A percentile compares a stretch with the other conserved stretches of the same genome.
phyloP scores from a whole-genome alignment of 2,797 vertebrate species.

The Typhlichthys eigenmanni region DNA sequence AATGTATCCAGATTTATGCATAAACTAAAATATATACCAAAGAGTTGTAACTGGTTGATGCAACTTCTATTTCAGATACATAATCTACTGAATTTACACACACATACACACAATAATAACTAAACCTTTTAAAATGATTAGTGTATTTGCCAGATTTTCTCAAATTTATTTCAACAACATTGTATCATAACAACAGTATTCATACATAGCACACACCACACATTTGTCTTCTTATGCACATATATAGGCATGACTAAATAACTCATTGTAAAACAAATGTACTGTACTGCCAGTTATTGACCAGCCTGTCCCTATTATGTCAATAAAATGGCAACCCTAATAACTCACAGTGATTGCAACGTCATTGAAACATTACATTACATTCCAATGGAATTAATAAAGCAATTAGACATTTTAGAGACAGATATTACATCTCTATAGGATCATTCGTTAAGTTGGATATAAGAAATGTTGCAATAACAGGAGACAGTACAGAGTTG shows the following conservation, averaged over 20 bases:
- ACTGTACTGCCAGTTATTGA: constrained; percentile 58
- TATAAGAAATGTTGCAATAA: neutral
- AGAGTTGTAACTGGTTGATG: no score
- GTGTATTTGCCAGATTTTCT: no score
- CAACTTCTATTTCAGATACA: no score
- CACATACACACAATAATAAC: no score
- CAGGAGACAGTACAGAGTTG: constrained; percentile 10
- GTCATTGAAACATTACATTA: constrained; percentile 63
- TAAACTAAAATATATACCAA: no score
- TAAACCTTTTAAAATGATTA: no score
- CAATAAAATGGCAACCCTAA: constrained; percentile 60
- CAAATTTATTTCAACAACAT: no score
- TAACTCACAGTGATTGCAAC: constrained; percentile 61
- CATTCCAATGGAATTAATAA: constrained; percentile 66
- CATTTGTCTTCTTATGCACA: neutral
- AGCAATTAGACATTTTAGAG: constrained; percentile 32
- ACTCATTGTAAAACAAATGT: constrained; percentile 40
- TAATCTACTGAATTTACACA: no score
- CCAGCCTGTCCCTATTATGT: constrained; percentile 67
- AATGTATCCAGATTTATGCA: no score
- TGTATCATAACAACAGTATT: neutral
- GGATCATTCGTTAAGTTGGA: neutral
- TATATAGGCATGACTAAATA: constrained; percentile 3
- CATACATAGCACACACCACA: neutral
- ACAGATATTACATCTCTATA: constrained; percentile 13